These are phyloP conservation scores for Percina caprodes DNA, from an alignment of 2,113 vertebrate genomes.

Conservation along the genomic window DNA sequence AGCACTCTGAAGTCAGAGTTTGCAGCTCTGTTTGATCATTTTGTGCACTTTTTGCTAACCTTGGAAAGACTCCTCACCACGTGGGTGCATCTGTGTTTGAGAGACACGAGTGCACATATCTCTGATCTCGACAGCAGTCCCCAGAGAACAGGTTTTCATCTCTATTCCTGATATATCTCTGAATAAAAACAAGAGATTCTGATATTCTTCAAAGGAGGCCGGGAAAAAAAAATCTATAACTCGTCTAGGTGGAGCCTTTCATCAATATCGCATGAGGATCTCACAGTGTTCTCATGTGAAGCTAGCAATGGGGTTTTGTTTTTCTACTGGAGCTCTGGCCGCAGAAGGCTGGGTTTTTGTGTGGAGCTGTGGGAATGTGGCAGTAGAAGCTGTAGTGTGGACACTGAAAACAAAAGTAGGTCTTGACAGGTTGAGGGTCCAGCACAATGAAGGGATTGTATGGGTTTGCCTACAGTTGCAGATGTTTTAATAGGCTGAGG, in stretches of 20 bases:
- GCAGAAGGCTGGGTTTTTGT: constrained; percentile 38
- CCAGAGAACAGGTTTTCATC: constrained; percentile 72
- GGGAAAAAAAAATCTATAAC: constrained; percentile 75
- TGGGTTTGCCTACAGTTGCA: constrained; percentile 21
- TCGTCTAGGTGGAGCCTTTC: constrained; percentile 73
- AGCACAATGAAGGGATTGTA: constrained; percentile 37
- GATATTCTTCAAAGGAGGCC: constrained; percentile 78
- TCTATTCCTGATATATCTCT: constrained; percentile 71
- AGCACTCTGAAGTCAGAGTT: constrained; percentile 42
- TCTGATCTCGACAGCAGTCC: constrained; percentile 74
- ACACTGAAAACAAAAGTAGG: constrained; percentile 57
- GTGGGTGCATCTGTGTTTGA: constrained; percentile 56
- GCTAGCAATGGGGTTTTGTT: constrained; percentile 54
- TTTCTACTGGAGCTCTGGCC: constrained; percentile 54
- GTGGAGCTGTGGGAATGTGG: constrained; percentile 52
- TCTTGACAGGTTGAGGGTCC: constrained; percentile 58
- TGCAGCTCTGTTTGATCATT: constrained; percentile 68
- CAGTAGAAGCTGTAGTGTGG: constrained; percentile 38
- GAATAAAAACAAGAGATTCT: constrained; percentile 74
- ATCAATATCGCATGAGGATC: constrained; percentile 81
- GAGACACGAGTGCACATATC: constrained; percentile 50
- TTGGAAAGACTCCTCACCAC: constrained; percentile 52
- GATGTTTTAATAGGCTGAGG: constrained; percentile 49
- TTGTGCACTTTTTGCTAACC: constrained; percentile 54
- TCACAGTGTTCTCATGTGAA: constrained; percentile 61